These are phyloP conservation scores for Sebastes minor DNA, from an alignment of 2,797 vertebrate genomes.

Conservation along the genomic window DNA sequence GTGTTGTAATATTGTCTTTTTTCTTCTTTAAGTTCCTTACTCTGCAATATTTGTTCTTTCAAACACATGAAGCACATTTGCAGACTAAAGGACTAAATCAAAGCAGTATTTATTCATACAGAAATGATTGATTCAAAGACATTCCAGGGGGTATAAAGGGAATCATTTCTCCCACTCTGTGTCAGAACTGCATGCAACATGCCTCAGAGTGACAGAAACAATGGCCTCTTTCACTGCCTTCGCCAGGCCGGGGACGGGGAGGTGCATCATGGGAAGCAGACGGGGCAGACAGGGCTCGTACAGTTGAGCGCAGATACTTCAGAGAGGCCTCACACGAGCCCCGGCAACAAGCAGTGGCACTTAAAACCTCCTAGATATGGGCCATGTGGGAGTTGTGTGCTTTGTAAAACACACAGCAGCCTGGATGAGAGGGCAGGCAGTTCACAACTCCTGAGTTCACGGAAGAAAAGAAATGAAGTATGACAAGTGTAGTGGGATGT, in stretches of 20 bases:
- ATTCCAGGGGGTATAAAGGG: slow-evolving; percentile 78
- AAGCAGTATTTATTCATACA: slow-evolving; percentile 38
- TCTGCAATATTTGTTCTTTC: background rate
- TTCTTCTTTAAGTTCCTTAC: background rate
- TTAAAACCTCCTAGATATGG: slow-evolving; percentile 46
- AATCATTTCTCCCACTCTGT: slow-evolving; percentile 81
- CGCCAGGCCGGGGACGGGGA: slow-evolving; percentile 62
- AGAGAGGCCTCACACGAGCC: slow-evolving; percentile 53
- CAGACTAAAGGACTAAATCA: slow-evolving; percentile 6
- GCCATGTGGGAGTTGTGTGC: slow-evolving; percentile 53
- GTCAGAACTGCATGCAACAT: slow-evolving; percentile 82
- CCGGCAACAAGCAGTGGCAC: slow-evolving; percentile 62
- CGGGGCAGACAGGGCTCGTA: slow-evolving; percentile 47
- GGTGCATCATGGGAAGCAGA: slow-evolving; percentile 79
- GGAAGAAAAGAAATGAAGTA: background rate
- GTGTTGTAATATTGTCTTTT: background rate
- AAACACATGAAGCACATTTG: slow-evolving; percentile 4
- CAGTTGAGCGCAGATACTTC: slow-evolving; percentile 59
- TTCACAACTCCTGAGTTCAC: slow-evolving; percentile 15
- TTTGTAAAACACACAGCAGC: slow-evolving; percentile 24
- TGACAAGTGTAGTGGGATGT: background rate
- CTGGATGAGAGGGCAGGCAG: background rate
- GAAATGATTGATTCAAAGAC: slow-evolving; percentile 75
- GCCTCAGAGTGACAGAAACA: slow-evolving; percentile 83
- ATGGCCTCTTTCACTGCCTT: slow-evolving; percentile 90